A percentile compares a stretch with the other conserved stretches of the same genome.
Conservation (phyloP, 2,113 vertebrate species). For the Eurystomus gularis region DNA sequence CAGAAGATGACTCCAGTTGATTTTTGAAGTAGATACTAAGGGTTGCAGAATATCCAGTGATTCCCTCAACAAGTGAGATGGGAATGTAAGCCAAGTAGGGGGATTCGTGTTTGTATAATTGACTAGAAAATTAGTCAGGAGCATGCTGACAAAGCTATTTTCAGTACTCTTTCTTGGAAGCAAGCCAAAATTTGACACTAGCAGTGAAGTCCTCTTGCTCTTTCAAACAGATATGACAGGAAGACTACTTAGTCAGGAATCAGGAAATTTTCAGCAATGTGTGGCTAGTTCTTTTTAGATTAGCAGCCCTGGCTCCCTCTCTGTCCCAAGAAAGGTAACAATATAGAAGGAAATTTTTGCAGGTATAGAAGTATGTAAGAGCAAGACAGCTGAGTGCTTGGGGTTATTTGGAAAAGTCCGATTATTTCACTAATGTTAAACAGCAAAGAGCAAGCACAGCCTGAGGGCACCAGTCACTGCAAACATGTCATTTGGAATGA, state of each 20-base stretch:
- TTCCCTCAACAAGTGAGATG: not conserved
- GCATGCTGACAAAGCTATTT: not conserved
- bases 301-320: not conserved
- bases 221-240: not conserved
- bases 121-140: not conserved
- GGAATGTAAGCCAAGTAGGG: not conserved
- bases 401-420: not conserved
- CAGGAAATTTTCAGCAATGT: not conserved
- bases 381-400: not conserved
- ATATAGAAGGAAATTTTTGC: not conserved
- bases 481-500: not conserved
- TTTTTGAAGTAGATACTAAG: not conserved
- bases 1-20: not conserved
- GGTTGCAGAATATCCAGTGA: not conserved
- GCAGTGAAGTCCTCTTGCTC: not conserved
- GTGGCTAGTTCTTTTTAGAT: not conserved
- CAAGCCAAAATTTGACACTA: not conserved
- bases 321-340: not conserved
- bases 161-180: not conserved
- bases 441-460: not conserved
- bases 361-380: not conserved
- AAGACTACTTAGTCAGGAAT: not conserved
- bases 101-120: not conserved
- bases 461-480: not conserved
- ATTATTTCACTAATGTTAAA: not conserved